These are phyloP conservation scores for Lophius piscatorius DNA, from an alignment of 2,113 vertebrate species.

Conservation along the genomic window DNA sequence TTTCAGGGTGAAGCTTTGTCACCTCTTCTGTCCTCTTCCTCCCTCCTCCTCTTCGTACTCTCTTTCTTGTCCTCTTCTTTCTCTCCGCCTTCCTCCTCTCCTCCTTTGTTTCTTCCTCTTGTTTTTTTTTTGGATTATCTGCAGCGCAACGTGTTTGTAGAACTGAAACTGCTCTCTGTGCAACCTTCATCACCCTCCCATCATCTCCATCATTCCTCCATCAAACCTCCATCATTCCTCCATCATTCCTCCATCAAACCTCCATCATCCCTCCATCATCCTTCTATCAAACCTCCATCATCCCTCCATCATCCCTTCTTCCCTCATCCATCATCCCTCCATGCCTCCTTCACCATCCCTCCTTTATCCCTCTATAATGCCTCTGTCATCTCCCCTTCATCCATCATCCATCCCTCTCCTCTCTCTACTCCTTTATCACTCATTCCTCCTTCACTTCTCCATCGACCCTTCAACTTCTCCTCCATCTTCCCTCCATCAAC, in stretches of 20 bases:
- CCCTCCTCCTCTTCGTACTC: not conserved
- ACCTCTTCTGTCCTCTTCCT: too few species aligned
- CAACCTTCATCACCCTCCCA: not conserved
- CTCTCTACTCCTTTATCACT: not conserved
- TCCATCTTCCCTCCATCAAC: not conserved
- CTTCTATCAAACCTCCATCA: not conserved
- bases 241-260: not conserved
- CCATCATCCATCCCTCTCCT: not conserved
- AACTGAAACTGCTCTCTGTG: slow-evolving; percentile 17
- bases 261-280: not conserved
- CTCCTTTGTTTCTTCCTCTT: not conserved
- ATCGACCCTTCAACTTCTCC: not conserved
- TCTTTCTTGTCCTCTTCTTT: too few species aligned
- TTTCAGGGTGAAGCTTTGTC: too few species aligned
- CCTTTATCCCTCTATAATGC: not conserved
- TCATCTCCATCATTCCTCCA: not conserved
- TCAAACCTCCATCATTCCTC: not conserved
- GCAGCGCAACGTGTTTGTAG: not conserved
- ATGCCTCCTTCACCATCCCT: not conserved
- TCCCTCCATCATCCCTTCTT: not conserved
- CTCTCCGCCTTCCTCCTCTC: not conserved
- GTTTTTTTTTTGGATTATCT: not conserved
- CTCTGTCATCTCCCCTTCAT: not conserved
- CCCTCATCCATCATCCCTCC: not conserved
- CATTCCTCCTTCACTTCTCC: not conserved